Conservation (phyloP, 2,888 invertebrate genomes). For the Fragum whitleyi region DNA sequence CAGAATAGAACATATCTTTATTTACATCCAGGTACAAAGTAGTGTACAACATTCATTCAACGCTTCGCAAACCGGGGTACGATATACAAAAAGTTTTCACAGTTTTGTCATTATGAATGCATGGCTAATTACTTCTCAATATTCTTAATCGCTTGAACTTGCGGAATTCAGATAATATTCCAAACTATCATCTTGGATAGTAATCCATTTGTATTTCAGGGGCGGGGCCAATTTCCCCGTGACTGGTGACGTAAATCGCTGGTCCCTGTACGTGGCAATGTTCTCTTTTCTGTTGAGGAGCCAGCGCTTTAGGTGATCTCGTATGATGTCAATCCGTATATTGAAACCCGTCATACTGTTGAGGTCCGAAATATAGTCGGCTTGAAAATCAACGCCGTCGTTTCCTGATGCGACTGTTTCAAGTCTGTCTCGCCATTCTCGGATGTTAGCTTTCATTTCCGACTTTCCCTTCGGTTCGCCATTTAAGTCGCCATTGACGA, state of each 20-base stretch:
- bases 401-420: neutral
- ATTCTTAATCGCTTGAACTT: neutral
- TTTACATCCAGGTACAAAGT: too few species aligned
- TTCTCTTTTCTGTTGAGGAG: neutral
- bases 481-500: neutral
- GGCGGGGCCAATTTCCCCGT: slow-evolving; percentile 25
- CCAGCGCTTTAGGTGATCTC: neutral
- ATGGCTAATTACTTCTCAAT: neutral
- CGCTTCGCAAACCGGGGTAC: too few species aligned
- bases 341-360: neutral
- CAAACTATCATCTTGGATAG: slow-evolving; percentile 24
- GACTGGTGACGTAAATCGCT: slow-evolving; percentile 14
- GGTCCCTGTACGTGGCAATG: slow-evolving; percentile 33
- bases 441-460: slow-evolving; percentile 2
- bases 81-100: too few species aligned
- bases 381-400: neutral
- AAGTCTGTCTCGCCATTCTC: neutral
- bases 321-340: neutral
- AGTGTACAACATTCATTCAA: too few species aligned
- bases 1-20: too few species aligned
- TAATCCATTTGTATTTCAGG: slow-evolving; percentile 21
- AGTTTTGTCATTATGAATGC: too few species aligned
- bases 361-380: slow-evolving; percentile 12
- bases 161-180: slow-evolving; percentile 15
- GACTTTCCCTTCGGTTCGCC: slow-evolving; percentile 7